phyloP scores from a whole-genome alignment of 2,113 vertebrate species.

The Eleginops maclovinus region DNA sequence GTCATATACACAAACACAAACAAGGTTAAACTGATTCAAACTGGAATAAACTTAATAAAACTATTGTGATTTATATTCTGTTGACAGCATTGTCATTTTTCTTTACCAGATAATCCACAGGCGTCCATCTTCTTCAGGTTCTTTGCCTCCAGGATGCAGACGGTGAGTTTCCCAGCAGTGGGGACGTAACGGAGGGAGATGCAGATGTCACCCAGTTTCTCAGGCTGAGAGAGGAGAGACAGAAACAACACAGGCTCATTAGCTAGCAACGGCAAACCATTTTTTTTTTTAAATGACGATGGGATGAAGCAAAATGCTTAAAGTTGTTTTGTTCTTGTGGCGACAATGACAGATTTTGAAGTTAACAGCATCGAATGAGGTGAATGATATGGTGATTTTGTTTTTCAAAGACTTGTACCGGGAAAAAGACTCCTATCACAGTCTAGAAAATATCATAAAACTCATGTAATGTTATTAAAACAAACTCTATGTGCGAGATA shows the following conservation, averaged over 20 bases:
- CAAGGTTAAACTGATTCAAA: not conserved
- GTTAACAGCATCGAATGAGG: not conserved
- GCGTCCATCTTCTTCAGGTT: constrained; percentile 99
- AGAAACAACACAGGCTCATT: constrained; percentile 37
- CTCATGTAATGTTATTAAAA: not conserved
- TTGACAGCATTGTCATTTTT: not conserved
- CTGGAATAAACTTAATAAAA: too few relatives aligned
- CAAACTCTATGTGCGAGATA: not conserved
- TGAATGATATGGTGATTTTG: not conserved
- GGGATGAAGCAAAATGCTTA: not conserved
- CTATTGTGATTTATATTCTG: not conserved
- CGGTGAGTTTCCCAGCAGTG: constrained; percentile 96
- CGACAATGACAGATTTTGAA: not conserved
- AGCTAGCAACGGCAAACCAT: not conserved
- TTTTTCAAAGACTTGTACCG: not conserved
- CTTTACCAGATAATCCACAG: constrained; percentile 93
- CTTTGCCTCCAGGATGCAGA: constrained; percentile 98
- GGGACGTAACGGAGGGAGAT: constrained; percentile 97
- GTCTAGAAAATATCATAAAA: not conserved
- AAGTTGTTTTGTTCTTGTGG: not conserved
- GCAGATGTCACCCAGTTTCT: constrained; percentile 98
- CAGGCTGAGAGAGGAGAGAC: constrained; percentile 86
- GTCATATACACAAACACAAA: not conserved
- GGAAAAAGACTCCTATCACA: not conserved
- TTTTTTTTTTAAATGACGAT: not conserved